Base-by-base conservation (phyloP, 2,888 invertebrate genomes). In the Heliconius ethilla region DNA sequence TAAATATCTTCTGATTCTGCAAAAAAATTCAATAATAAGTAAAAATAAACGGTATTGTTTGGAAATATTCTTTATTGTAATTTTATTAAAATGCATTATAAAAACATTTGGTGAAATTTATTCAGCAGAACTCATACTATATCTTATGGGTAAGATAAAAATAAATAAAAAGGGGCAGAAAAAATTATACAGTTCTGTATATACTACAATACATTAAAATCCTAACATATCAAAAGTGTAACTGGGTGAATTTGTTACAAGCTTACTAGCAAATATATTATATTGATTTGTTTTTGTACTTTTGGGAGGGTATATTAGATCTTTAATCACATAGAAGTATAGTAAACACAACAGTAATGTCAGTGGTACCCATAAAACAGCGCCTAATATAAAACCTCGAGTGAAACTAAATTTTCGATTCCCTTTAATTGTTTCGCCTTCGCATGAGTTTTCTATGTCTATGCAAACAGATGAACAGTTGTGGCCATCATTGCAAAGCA, bases 221-320 rank as follows among this genome's bases (percentile, higher is more conserved):
- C 92, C 92, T 79, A 92, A 87, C 83, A 91, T 92, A 18, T 90
- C 85, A 5, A 89, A 83, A 80, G 85, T 86, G 3, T 89, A 79
- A 75, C 15, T 45, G 22, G 33, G 66, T 10, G 33, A 22, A n/a
- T 22, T 22, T 37, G 66, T 33, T 10, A 9, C 1, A 22, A 11
- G 10, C 5, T 40, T 22, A 25, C 25, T 37, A 25, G 40, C 27
- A 27, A 15, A 29, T 15, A 29, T 29, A 27, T 63, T 27, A 37
- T 72, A 75, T 33, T 27, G 63, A 6, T 73, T 45, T 33, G 59
- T 33, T 13, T 51, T 67, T 40, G 55, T n/a, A n/a, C n/a, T 62
- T 62, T 33, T 29, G 27, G 75, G 72, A 59, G 81, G 76, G 40
- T 76, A 45, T 37, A 85, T 33, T 10, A 77, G 77, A 67, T 87